A percentile compares a stretch with the other conserved stretches of the same genome.
phyloP scores from a whole-genome alignment of 2,113 vertebrate species.

The Camelus bactrianus region DNA sequence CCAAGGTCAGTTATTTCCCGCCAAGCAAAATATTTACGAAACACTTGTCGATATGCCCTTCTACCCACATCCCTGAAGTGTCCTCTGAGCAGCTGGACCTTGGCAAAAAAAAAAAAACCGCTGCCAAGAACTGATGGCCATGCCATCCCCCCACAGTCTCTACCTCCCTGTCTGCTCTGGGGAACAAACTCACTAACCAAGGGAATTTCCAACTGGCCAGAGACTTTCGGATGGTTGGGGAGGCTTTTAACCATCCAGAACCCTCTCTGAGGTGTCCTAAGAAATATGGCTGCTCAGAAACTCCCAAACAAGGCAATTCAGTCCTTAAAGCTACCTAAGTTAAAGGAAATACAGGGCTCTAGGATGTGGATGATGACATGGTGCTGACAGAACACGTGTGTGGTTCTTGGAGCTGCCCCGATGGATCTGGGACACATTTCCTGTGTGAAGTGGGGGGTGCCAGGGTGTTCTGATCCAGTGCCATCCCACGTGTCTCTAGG shows the following conservation, averaged over 20 bases:
- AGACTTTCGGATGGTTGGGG: not conserved
- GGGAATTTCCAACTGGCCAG: not conserved
- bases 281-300: not conserved
- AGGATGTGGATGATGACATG: accelerated
- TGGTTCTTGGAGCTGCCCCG: not conserved
- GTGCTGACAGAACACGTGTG: not conserved
- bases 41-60: not conserved
- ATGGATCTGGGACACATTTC: not conserved
- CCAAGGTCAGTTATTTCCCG: not conserved
- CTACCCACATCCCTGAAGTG: not conserved
- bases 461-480: not conserved
- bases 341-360: not conserved
- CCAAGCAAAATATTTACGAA: not conserved
- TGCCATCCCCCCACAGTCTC: not conserved
- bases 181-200: not conserved
- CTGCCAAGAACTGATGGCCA: not conserved
- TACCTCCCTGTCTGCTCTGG: not conserved
- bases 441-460: not conserved
- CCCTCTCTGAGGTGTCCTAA: not conserved
- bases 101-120: not conserved
- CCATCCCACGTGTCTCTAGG: accelerated
- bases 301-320: not conserved
- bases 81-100: not conserved
- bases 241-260: not conserved
- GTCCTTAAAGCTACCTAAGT: not conserved